Base-by-base conservation (phyloP, 2,113 vertebrate species). In the Psophia crepitans region DNA sequence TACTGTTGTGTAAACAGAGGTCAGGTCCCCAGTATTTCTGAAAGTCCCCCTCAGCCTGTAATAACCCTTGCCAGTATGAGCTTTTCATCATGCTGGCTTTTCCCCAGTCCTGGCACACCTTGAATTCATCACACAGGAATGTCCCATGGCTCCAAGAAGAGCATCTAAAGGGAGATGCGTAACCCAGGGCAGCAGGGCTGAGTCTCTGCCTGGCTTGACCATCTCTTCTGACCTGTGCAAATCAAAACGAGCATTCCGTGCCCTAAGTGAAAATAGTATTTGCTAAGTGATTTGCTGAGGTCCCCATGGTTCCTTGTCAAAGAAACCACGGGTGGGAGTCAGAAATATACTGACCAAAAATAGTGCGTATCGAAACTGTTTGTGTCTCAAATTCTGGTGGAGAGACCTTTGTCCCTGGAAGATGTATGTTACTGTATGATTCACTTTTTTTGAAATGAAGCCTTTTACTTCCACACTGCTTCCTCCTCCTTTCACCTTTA, bases 401-500 rank as follows among this genome's bases (percentile, higher is more conserved):
- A n/a, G 76, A 75, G 64, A 48, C 33, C 74, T 41, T 24, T 94
- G 82, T 96, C 91, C 87, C 58, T 71, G 56, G 54, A 82, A 83
- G 66, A 57, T 71, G 56, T 30, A 13, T 22, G 10, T 32, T 56
- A 26, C 83, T 22, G 6, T 28, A 32, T 89, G 65, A 89, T 58
- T 56, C 68, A 78, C 57, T 84, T 66, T 56, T 56, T 89, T 80
- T 80, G 78, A 14, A 35, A 51, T 66, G 70, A 70, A 73, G 75
- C 37, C 37, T 77, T 79, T 76, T 81, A 22, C 18, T 84, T 57
- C 56, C 66, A 65, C 80, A 35, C 19, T 66, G 27, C 60, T 88
- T 92, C 56, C 27, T 91, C 80, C 79, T 81, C 2, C 86, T 69
- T 93, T 60, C 33, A 95, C 93, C 76, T 94, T 81, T 69, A 64